phyloP scores from a whole-genome alignment of 2,888 invertebrate species.

The Lathronympha strigana region DNA sequence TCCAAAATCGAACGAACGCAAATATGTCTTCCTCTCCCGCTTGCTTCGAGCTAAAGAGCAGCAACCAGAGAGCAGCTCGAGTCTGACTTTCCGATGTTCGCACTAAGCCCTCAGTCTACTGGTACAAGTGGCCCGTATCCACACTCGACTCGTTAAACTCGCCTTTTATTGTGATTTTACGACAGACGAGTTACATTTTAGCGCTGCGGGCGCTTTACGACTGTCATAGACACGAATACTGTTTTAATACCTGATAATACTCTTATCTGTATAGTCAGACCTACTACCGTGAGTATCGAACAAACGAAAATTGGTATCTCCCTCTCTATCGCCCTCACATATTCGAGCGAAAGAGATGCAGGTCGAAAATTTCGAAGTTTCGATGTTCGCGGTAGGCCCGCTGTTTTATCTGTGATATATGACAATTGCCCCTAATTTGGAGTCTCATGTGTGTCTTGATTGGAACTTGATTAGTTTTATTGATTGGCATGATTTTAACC shows the following conservation, averaged over 20 bases:
- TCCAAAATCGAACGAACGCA: too few relatives aligned
- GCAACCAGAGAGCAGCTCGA: too few relatives aligned
- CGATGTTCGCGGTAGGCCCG: too few relatives aligned
- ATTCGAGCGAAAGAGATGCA: too few relatives aligned
- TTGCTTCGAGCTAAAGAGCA: too few relatives aligned
- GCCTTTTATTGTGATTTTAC: slow-evolving; percentile 80
- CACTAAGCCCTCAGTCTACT: too few relatives aligned
- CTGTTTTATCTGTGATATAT: slow-evolving; percentile 39
- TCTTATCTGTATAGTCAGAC: slow-evolving; percentile 58
- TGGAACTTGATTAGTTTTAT: slow-evolving; percentile 14
- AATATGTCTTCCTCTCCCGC: too few relatives aligned
- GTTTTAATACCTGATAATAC: slow-evolving; percentile 80
- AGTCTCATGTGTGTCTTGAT: slow-evolving; percentile 21
- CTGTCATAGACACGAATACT: slow-evolving; percentile 75
- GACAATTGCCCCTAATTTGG: slow-evolving; percentile 29
- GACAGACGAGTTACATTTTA: slow-evolving; percentile 80
- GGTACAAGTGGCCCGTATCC: slow-evolving; percentile 70
- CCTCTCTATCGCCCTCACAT: too few relatives aligned
- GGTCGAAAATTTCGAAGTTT: too few relatives aligned
- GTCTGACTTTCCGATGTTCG: too few relatives aligned
- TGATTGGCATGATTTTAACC: not conserved
- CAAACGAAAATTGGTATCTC: too few relatives aligned
- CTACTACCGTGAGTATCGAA: too few relatives aligned
- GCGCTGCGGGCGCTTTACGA: slow-evolving; percentile 82
- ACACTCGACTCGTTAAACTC: slow-evolving; percentile 72